Percentiles rank a stretch among this genome's conserved stretches.
phyloP scores from a whole-genome alignment of 2,888 invertebrate genomes.

The Erebia palarica region DNA sequence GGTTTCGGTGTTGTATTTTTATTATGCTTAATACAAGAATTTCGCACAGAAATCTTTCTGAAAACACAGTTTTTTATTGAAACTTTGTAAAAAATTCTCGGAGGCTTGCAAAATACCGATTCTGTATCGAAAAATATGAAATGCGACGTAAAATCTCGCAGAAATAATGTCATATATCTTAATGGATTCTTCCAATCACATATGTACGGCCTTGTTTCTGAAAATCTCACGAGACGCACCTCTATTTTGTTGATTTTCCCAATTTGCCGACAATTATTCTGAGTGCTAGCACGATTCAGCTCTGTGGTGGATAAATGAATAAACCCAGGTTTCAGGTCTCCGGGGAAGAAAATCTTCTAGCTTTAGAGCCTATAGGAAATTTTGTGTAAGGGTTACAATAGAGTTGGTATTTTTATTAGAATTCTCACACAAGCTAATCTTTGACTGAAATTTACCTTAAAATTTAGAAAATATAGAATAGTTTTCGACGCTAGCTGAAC shows the following conservation, averaged over 20 bases:
- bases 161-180: constrained; percentile 6
- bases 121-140: too few relatives aligned
- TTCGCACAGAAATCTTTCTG: too few relatives aligned
- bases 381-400: too few relatives aligned
- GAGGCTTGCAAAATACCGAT: too few relatives aligned
- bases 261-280: constrained; percentile 55
- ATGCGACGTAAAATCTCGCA: background rate
- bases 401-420: too few relatives aligned
- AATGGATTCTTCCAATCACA: constrained; percentile 23
- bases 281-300: constrained; percentile 45
- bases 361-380: background rate
- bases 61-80: too few relatives aligned
- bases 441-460: too few relatives aligned
- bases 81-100: too few relatives aligned
- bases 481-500: too few relatives aligned
- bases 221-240: constrained; percentile 28
- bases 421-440: too few relatives aligned
- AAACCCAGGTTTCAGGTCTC: constrained; percentile 40
- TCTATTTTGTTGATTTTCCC: constrained; percentile 47
- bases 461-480: too few relatives aligned
- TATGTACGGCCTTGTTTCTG: constrained; percentile 18
- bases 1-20: too few relatives aligned
- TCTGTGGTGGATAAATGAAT: constrained; percentile 45
- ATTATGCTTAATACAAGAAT: background rate
- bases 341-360: constrained; percentile 21